phyloP scores from a whole-genome alignment of 1,140 invertebrate genomes.

The Batillaria attramentaria region DNA sequence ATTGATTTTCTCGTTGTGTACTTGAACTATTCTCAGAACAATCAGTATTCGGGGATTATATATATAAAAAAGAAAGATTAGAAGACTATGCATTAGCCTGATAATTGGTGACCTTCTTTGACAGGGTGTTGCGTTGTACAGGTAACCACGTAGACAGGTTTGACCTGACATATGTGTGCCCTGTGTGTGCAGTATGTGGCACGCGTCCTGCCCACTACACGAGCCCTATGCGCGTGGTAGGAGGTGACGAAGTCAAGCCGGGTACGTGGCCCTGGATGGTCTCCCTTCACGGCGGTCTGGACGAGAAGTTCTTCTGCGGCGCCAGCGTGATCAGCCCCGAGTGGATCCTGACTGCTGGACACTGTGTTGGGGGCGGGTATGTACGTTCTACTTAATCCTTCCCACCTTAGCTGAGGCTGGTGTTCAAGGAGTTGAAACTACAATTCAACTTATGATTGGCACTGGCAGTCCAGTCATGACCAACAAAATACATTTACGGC shows the following conservation, averaged over 20 bases:
- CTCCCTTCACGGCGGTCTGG: constrained; percentile 52
- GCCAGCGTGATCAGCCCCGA: constrained; percentile 77
- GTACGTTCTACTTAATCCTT: neutral
- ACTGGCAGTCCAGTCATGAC: too few species aligned
- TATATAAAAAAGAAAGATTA: too few species aligned
- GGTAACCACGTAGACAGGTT: too few species aligned
- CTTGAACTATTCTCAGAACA: too few species aligned
- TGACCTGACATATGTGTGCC: too few species aligned
- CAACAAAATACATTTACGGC: too few species aligned
- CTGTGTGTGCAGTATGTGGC: constrained; percentile 56
- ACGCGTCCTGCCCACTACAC: constrained; percentile 50
- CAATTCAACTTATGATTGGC: too few species aligned
- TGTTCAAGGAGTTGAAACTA: neutral
- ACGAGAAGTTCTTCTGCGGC: constrained; percentile 75
- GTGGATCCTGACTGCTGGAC: constrained; percentile 81
- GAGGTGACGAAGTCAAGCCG: constrained; percentile 51
- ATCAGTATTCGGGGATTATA: too few species aligned
- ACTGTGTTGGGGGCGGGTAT: constrained; percentile 75
- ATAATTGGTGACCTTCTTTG: too few species aligned
- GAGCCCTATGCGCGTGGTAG: constrained; percentile 47
- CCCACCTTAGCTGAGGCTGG: neutral
- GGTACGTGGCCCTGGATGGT: constrained; percentile 57
- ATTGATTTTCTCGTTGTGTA: too few species aligned
- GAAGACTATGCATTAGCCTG: too few species aligned
- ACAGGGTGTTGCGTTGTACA: too few species aligned